Percentiles rank a stretch among this genome's conserved stretches.
Conservation (phyloP, 2,113 vertebrate genomes). For the Prochilodus magdalenae region DNA sequence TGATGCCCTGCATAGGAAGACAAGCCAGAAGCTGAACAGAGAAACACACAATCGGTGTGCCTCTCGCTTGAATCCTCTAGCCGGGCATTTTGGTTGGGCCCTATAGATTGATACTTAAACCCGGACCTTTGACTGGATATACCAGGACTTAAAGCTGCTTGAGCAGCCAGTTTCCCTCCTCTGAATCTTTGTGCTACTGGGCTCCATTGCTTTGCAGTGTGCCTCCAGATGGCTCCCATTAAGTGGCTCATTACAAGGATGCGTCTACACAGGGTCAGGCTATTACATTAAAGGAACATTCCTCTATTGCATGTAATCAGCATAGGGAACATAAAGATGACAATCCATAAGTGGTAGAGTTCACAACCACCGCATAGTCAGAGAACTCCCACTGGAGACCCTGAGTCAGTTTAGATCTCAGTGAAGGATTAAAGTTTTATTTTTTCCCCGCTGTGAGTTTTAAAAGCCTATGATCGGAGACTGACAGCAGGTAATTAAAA, state of each 20-base stretch:
- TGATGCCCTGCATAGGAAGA: too few relatives aligned
- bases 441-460: background rate
- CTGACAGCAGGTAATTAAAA: background rate
- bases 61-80: too few relatives aligned
- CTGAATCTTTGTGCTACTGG: background rate
- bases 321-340: background rate
- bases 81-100: too few relatives aligned
- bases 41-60: too few relatives aligned
- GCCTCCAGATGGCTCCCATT: slow-evolving; percentile 1
- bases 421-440: background rate
- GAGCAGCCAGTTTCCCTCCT: background rate
- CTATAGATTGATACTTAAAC: too few relatives aligned
- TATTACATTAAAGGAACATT: background rate
- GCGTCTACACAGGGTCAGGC: background rate
- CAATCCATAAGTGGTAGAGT: background rate
- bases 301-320: background rate
- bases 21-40: too few relatives aligned
- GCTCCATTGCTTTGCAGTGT: background rate
- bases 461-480: background rate
- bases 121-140: background rate
- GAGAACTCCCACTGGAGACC: background rate
- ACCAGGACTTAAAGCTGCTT: background rate
- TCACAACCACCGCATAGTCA: too few relatives aligned
- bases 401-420: background rate
- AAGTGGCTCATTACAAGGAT: background rate